A percentile compares a stretch with the other conserved stretches of the same genome.
These are phyloP conservation scores for Lissonota sp. DNA, from an alignment of 2,888 invertebrate genomes.

Conservation along the genomic window DNA sequence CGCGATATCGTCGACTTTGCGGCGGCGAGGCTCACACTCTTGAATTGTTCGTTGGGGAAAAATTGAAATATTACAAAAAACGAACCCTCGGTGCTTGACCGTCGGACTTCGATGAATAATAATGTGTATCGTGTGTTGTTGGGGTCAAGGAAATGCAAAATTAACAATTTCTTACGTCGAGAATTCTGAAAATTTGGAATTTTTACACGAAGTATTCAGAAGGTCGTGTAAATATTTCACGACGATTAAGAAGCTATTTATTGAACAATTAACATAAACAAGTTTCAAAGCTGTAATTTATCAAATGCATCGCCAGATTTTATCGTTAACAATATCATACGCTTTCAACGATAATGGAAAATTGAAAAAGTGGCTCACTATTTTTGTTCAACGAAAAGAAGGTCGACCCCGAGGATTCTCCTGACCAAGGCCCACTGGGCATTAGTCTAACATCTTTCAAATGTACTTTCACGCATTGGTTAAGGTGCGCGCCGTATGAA, in stretches of 20 bases:
- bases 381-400: slow-evolving; percentile 4
- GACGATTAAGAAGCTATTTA: no score
- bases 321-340: no score
- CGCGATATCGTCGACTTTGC: slow-evolving; percentile 50
- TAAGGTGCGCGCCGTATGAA: slow-evolving; percentile 10
- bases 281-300: no score
- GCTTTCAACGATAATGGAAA: no score
- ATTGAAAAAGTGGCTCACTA: no score
- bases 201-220: no score
- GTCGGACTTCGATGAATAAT: slow-evolving; percentile 10
- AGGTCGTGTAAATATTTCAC: no score
- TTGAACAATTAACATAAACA: no score
- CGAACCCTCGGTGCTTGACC: slow-evolving; percentile 14
- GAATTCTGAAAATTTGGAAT: no score
- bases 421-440: slow-evolving; percentile 36
- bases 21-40: slow-evolving; percentile 29
- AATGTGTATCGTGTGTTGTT: slow-evolving; percentile 32
- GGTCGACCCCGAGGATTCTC: slow-evolving; percentile 37
- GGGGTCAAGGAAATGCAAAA: not conserved
- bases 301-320: no score
- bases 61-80: not conserved
- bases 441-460: not conserved
- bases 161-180: no score
- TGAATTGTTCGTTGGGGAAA: slow-evolving; percentile 39
- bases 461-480: slow-evolving; percentile 53